Evolutionary conservation across 2,888 invertebrate species (phyloP).

Genomic region (Eristalis tenax): DNA sequence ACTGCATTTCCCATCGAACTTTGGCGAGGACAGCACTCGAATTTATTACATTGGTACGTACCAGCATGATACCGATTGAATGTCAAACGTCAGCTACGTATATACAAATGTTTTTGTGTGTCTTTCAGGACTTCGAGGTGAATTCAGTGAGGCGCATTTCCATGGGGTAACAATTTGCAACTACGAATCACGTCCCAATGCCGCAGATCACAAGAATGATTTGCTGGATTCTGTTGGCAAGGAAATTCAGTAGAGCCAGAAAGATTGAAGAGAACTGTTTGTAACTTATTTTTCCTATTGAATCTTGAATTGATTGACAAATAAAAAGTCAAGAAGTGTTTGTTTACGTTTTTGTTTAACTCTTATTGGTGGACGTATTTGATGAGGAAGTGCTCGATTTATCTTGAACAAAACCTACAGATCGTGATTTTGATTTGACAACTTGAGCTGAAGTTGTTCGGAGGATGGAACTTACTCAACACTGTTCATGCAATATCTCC

Average conservation of each 20-base stretch:
- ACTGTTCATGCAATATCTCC: no score
- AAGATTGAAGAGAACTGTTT: background rate
- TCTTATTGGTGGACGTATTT: background rate
- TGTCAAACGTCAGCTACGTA: no score
- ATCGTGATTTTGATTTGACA: no score
- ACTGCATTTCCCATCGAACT: constrained; percentile 94
- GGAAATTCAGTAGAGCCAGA: constrained; percentile 82
- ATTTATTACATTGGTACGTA: constrained; percentile 92
- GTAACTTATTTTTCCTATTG: background rate
- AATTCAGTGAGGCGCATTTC: constrained; percentile 91
- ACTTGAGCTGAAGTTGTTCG: no score
- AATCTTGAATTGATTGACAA: background rate
- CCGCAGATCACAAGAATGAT: constrained; percentile 91
- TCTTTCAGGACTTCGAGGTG: constrained; percentile 87
- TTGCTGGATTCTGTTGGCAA: constrained; percentile 84
- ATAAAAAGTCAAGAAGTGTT: background rate
- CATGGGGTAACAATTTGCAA: constrained; percentile 96
- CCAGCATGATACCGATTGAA: background rate
- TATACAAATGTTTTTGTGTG: background rate
- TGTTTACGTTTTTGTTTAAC: background rate
- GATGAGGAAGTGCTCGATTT: no score
- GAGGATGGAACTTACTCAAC: no score
- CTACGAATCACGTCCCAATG: constrained; percentile 93
- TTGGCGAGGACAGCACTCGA: constrained; percentile 91
- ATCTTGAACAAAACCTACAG: no score